Conservation (phyloP, 1,140 invertebrate genomes). For the Cotesia typhae region DNA sequence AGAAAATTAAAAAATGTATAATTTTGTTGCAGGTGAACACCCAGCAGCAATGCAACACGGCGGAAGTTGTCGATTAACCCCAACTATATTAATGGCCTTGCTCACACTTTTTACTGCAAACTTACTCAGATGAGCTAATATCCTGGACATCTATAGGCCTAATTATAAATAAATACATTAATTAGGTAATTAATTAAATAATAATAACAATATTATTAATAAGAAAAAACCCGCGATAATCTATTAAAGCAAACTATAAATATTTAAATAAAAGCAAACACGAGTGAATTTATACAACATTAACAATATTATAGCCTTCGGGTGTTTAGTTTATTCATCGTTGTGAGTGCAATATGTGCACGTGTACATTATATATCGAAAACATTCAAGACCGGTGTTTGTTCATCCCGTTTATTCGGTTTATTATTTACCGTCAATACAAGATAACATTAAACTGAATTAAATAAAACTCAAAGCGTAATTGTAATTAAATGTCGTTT, state of each 20-base stretch:
- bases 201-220: not conserved
- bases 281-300: not conserved
- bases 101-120: slow-evolving; percentile 55
- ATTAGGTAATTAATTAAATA: not conserved
- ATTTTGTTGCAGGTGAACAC: slow-evolving; percentile 66
- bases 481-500: slow-evolving; percentile 11
- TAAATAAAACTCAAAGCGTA: not conserved
- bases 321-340: not conserved
- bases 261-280: not conserved
- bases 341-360: not conserved
- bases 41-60: slow-evolving; percentile 71
- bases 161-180: slow-evolving; percentile 23
- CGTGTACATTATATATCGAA: slow-evolving; percentile 25
- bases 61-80: slow-evolving; percentile 55
- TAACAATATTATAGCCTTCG: slow-evolving; percentile 10
- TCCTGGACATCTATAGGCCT: slow-evolving; percentile 36
- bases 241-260: not conserved
- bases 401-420: not conserved
- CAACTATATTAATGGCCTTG: slow-evolving; percentile 54
- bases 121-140: slow-evolving; percentile 60
- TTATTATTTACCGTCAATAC: not conserved
- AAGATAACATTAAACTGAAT: not conserved
- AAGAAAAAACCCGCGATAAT: no score
- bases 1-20: not conserved
- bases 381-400: slow-evolving; percentile 29